phyloP scores from a whole-genome alignment of 2,888 invertebrate species.

The Amblyjoppa proteus region DNA sequence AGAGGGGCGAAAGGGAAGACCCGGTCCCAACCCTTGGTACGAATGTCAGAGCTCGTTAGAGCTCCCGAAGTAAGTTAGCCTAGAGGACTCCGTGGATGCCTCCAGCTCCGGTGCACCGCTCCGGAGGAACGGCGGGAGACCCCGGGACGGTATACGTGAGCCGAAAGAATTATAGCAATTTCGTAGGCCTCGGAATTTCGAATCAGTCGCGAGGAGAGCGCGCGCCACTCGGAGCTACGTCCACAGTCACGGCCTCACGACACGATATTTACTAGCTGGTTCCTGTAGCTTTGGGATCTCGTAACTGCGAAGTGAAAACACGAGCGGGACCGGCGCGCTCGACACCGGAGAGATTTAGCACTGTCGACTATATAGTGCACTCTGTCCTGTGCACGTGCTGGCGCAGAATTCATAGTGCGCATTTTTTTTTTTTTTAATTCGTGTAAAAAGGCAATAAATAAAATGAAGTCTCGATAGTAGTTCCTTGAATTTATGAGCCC shows the following conservation, averaged over 20 bases:
- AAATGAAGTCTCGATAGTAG: background rate
- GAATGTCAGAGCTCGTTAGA: constrained; percentile 83
- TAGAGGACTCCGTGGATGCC: constrained; percentile 59
- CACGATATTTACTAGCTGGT: constrained; percentile 16
- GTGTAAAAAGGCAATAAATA: constrained; percentile 31
- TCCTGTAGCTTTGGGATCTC: constrained; percentile 35
- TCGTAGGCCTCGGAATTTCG: constrained; percentile 74
- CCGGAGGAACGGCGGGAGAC: constrained; percentile 42
- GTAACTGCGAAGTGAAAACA: constrained; percentile 38
- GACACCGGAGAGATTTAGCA: constrained; percentile 56
- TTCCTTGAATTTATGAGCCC: background rate
- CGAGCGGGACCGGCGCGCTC: constrained; percentile 52
- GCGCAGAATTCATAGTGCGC: background rate
- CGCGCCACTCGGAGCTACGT: constrained; percentile 29
- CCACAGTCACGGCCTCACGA: constrained; percentile 12
- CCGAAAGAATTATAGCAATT: constrained; percentile 82
- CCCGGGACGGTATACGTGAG: constrained; percentile 77
- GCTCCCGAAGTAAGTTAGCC: constrained; percentile 77
- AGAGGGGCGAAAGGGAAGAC: constrained; percentile 46
- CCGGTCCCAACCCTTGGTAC: constrained; percentile 72
- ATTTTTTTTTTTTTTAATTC: constrained; percentile 12
- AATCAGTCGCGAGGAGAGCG: constrained; percentile 52
- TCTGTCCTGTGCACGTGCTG: constrained; percentile 18
- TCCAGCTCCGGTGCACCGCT: constrained; percentile 58
- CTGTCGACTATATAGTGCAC: background rate